A percentile compares a stretch with the other conserved stretches of the same genome.
These are phyloP conservation scores for Petrocephalus microphthalmus DNA, from an alignment of 2,113 vertebrate species.

Conservation along the genomic window DNA sequence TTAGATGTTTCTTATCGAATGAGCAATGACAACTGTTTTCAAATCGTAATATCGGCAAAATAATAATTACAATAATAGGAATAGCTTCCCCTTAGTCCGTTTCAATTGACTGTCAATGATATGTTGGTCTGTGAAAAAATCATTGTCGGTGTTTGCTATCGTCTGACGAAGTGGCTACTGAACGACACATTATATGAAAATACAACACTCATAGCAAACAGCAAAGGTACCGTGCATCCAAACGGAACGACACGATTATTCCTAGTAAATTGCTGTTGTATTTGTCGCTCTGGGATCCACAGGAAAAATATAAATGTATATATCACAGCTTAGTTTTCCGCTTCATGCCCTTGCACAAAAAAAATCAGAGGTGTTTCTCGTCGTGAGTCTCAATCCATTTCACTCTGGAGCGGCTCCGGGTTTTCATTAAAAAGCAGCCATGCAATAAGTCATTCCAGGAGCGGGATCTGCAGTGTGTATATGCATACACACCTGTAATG, in stretches of 20 bases:
- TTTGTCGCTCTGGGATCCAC: conserved; percentile 43
- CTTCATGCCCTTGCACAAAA: not conserved
- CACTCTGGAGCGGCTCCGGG: not conserved
- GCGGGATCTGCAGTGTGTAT: not conserved
- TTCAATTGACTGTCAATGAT: conserved; percentile 12
- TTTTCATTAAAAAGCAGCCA: not conserved
- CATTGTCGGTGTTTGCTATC: conserved; percentile 13
- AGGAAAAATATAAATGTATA: not conserved
- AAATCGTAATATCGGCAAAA: not conserved
- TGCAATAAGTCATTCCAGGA: not conserved
- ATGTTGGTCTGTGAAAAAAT: not conserved
- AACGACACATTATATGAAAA: not conserved
- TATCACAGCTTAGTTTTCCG: conserved; percentile 34
- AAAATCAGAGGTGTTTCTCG: conserved; percentile 6
- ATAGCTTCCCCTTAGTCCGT: conserved; percentile 22
- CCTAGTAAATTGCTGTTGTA: not conserved
- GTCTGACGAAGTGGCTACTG: not conserved
- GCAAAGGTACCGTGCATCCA: conserved; percentile 45
- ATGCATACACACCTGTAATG: not conserved
- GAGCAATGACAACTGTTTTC: not conserved
- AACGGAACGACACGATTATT: conserved; percentile 36
- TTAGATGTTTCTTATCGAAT: not conserved
- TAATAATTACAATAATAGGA: not conserved
- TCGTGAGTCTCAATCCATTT: not conserved
- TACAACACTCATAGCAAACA: not conserved